Evolutionary conservation across 2,888 invertebrate genomes (phyloP).

Genomic region (Catocala sponsa): DNA sequence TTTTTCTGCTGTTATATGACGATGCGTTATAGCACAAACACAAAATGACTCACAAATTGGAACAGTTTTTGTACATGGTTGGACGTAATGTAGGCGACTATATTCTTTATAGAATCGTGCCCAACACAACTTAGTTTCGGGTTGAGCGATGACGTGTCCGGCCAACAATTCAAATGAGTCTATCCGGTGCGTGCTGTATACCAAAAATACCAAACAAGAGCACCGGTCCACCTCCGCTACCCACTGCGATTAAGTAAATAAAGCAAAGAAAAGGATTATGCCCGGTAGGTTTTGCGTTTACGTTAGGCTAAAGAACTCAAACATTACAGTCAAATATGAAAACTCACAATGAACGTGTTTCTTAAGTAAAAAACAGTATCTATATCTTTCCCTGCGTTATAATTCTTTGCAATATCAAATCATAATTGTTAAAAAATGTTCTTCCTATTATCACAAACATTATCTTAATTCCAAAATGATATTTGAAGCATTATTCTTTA

Average conservation of each 20-base stretch:
- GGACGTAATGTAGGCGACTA: not conserved
- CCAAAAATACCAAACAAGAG: conserved; percentile 28
- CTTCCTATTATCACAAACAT: too few species aligned
- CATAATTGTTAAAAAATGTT: too few species aligned
- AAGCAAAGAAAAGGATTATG: conserved; percentile 6
- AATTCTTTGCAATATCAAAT: too few species aligned
- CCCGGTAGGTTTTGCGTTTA: conserved; percentile 1
- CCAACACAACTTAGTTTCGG: not conserved
- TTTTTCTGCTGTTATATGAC: conserved; percentile 8
- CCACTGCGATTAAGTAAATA: conserved; percentile 12
- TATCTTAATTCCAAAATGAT: too few species aligned
- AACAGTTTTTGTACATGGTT: conserved; percentile 1
- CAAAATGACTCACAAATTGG: not conserved
- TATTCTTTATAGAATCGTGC: conserved; percentile 1
- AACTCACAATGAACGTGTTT: not conserved
- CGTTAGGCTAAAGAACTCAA: conserved; percentile 1
- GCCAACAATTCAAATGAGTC: conserved; percentile 49
- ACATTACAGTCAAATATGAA: conserved; percentile 1
- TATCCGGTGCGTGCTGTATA: conserved; percentile 41
- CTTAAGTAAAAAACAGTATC: not conserved
- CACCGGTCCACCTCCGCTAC: conserved; percentile 9
- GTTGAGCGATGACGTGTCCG: conserved; percentile 36
- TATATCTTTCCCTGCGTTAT: too few species aligned
- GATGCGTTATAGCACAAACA: not conserved
- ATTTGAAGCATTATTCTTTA: too few species aligned